These are phyloP conservation scores for Hassar affinis DNA, from an alignment of 2,113 vertebrate species.

Conservation along the genomic window DNA sequence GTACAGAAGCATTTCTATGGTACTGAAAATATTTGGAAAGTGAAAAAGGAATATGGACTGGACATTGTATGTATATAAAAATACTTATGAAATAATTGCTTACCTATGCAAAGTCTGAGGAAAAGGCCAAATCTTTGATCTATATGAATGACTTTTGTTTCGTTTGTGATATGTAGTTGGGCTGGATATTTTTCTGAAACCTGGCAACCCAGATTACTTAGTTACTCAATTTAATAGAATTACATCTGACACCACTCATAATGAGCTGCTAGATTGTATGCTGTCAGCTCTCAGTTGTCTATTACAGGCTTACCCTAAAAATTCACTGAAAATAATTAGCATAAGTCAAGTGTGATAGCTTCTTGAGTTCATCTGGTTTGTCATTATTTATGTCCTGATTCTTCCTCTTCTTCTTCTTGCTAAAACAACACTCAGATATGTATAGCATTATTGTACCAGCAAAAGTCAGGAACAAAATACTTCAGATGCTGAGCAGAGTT, in stretches of 20 bases:
- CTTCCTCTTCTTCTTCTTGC: too few relatives aligned
- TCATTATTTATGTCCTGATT: neutral
- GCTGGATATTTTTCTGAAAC: neutral
- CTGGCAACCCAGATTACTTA: neutral
- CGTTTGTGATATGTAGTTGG: neutral
- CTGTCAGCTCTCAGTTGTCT: neutral
- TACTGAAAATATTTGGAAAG: neutral
- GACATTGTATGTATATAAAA: neutral
- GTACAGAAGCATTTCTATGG: neutral
- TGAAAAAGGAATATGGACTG: neutral
- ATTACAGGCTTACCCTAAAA: neutral
- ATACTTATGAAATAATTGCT: neutral
- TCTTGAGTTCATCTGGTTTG: neutral
- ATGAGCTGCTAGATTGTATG: neutral
- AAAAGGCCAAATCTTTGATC: neutral
- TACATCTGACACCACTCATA: neutral
- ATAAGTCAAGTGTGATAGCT: neutral
- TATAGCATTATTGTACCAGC: neutral
- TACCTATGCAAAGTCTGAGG: neutral
- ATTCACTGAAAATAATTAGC: neutral
- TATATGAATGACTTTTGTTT: neutral
- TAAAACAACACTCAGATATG: neutral
- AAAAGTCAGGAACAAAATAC: neutral
- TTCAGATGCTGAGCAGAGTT: neutral
- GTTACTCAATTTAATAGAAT: neutral